A percentile compares a stretch with the other conserved stretches of the same genome.
phyloP scores from a whole-genome alignment of 2,797 vertebrate species.

The Lateolabrax maculatus region DNA sequence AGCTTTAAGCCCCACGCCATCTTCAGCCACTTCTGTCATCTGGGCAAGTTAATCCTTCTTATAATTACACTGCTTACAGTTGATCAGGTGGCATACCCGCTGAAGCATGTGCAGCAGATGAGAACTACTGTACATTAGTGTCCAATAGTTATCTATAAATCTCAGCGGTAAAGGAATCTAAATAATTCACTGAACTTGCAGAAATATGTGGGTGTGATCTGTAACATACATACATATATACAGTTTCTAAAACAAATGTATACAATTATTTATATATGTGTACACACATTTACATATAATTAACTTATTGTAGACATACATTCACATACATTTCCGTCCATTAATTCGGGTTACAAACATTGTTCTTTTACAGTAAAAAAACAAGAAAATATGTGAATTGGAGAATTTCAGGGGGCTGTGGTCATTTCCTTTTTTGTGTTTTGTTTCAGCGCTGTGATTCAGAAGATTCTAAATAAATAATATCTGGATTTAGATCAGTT shows the following conservation, averaged over 20 bases:
- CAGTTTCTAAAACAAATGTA: too few species aligned
- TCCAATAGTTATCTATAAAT: neutral
- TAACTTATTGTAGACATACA: too few species aligned
- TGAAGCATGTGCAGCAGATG: neutral
- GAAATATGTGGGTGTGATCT: neutral
- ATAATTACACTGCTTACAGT: conserved; percentile 45
- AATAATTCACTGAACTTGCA: neutral
- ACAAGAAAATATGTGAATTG: too few species aligned
- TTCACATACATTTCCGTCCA: too few species aligned
- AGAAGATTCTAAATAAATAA: neutral
- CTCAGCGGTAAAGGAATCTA: neutral
- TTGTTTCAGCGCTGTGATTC: neutral
- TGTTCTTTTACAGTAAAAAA: too few species aligned
- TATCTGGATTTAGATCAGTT: neutral
- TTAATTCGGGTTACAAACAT: too few species aligned
- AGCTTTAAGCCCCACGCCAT: conserved; percentile 49
- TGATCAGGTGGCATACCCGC: conserved; percentile 22
- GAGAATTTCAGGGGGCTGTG: too few species aligned
- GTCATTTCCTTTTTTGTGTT: neutral
- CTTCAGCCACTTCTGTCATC: conserved; percentile 41
- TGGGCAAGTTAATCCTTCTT: conserved; percentile 61
- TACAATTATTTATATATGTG: too few species aligned
- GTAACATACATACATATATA: too few species aligned
- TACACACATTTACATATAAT: too few species aligned
- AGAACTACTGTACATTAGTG: neutral